Evolutionary conservation across 2,888 invertebrate genomes (phyloP), one percentile per base, ranked within the genome.

Genomic region (Emmelina monodactyla): DNA sequence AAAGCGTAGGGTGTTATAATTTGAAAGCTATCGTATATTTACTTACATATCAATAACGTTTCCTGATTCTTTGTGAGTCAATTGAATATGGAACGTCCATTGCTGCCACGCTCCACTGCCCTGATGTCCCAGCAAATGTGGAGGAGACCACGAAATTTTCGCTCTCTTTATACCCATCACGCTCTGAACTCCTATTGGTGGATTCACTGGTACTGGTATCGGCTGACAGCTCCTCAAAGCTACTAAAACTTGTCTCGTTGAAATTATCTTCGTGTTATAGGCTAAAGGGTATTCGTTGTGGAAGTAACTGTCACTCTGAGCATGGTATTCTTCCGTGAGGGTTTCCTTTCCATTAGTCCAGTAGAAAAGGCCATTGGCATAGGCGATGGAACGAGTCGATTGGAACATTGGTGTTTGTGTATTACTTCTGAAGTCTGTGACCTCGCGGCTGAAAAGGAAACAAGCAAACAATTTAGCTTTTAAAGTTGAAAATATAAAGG

Each of bases 271-370:
- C 3, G 63, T 68, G 37, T 76, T 76, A 41, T 63, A 76, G 3
- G 66, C 62, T 14, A 78, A 81, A 3, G 87, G 87, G 55, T 86
- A 89, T 30, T 86, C 83, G 56, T 91, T 92, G 55, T 92, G 92
- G 53, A 87, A 91, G 55, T 89, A 93, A 52, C 83, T 85, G 44
- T 88, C 82, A 34, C 84, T 83, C 30, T 81, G 82, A 1, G 79
- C 70, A 51, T 87, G 89, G 58, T 89, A 90, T 52, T 91, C 92
- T 62, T 95, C 94, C 10, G 86, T 86, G 31, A 89, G 80, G 43
- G 93, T 85, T 53, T 87, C 85, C 34, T 83, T 81, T 0, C 91
- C 92, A 53, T 91, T 89, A 0, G 92, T 92, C 92, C 94, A 94
- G 57, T 91, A 93, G 57, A 94, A 92, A 9, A 89, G 80, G 5